Evolutionary conservation across 2,113 vertebrate genomes (phyloP).

Genomic region (Oreotrochilus melanogaster): DNA sequence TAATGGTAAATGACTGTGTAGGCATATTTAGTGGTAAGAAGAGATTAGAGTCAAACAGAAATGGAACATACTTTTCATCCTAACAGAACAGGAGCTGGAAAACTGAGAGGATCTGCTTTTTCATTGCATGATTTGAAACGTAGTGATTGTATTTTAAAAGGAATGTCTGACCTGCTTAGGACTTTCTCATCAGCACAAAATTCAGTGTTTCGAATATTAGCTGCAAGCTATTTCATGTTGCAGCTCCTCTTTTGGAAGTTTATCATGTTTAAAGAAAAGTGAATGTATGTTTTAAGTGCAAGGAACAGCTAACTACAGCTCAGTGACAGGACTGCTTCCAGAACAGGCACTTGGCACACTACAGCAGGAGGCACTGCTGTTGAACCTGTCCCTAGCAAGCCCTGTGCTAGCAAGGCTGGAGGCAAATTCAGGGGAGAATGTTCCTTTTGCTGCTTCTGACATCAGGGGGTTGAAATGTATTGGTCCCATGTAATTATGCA

Average conservation of each 20-base stretch:
- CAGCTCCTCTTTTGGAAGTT: not conserved
- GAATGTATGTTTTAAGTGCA: not conserved
- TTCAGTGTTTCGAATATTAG: not conserved
- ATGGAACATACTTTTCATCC: slow-evolving; percentile 36
- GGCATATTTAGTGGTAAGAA: slow-evolving; percentile 57
- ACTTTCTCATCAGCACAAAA: not conserved
- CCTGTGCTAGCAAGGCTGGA: not conserved
- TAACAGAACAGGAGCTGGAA: not conserved
- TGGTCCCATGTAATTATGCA: accelerated
- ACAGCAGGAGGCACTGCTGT: not conserved
- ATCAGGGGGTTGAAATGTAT: not conserved
- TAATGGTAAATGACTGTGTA: slow-evolving; percentile 55
- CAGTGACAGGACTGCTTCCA: not conserved
- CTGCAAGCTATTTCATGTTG: not conserved
- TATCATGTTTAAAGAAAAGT: not conserved
- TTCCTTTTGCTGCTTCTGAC: not conserved
- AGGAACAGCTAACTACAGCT: not conserved
- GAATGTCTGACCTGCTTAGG: not conserved
- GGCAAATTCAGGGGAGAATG: not conserved
- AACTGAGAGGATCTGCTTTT: not conserved
- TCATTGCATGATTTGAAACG: not conserved
- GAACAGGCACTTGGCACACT: not conserved
- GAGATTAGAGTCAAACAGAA: slow-evolving; percentile 47
- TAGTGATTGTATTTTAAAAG: not conserved
- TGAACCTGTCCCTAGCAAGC: not conserved